phyloP scores from a whole-genome alignment of 2,888 invertebrate genomes.

The Dicyrtomina minuta region DNA sequence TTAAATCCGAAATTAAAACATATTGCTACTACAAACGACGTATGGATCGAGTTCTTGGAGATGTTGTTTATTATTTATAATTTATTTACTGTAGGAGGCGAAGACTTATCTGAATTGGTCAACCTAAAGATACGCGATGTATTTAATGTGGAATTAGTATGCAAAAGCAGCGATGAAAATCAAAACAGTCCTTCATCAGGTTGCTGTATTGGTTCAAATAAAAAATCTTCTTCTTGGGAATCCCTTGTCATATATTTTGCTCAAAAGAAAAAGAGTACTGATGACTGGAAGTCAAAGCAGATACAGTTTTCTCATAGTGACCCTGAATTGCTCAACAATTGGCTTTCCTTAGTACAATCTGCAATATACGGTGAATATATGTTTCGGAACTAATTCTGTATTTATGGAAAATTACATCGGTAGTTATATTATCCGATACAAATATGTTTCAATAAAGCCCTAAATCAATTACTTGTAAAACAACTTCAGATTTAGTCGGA shows the following conservation, averaged over 20 bases:
- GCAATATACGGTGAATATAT: conserved; percentile 38
- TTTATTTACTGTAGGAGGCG: conserved; percentile 42
- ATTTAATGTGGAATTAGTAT: conserved; percentile 41
- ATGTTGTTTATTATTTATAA: conserved; percentile 7
- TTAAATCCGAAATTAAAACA: no score
- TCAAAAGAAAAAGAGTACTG: conserved; percentile 44
- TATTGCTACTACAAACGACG: no score
- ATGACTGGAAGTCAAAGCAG: conserved; percentile 41
- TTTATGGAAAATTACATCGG: no score
- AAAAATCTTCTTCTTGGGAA: conserved; percentile 35
- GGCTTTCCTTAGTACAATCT: conserved; percentile 42
- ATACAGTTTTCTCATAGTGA: conserved; percentile 46
- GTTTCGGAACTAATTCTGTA: background rate
- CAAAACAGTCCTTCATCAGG: conserved; percentile 20
- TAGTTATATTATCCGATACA: no score
- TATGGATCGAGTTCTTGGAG: no score
- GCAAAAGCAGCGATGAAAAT: conserved; percentile 31
- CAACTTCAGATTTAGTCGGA: no score
- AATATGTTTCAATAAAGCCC: no score
- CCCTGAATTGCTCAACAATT: conserved; percentile 44
- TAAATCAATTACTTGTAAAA: no score
- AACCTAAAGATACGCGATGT: conserved; percentile 49
- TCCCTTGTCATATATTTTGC: conserved; percentile 46
- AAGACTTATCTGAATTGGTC: conserved; percentile 53
- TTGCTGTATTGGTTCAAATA: conserved; percentile 31